Conservation (phyloP, 2,888 invertebrate species). For the Pristionchus arcanus region DNA sequence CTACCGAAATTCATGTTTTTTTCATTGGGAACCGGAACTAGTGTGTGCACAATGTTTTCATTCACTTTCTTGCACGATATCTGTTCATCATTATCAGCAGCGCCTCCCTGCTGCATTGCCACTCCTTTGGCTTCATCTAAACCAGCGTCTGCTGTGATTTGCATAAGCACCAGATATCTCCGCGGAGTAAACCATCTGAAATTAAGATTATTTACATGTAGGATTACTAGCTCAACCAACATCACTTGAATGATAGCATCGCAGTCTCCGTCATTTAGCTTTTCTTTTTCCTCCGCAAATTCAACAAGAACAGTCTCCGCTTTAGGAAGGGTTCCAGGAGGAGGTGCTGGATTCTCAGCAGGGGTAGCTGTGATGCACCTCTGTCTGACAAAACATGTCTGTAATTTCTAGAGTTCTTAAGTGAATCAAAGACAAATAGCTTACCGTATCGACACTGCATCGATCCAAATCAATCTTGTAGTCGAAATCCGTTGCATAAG, state of each 20-base stretch:
- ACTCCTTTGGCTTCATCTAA: neutral
- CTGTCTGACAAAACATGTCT: neutral
- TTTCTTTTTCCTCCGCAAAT: neutral
- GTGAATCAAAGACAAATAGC: no score
- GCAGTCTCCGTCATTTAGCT: neutral
- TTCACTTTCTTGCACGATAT: no score
- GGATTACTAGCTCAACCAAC: neutral
- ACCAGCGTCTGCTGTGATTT: neutral
- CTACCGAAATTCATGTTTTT: no score
- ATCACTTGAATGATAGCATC: neutral
- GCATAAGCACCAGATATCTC: neutral
- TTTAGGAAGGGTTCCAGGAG: no score
- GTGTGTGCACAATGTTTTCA: no score
- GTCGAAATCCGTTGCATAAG: neutral
- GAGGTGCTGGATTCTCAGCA: no score
- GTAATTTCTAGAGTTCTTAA: no score
- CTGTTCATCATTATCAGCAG: no score
- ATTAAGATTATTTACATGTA: neutral
- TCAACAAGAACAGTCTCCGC: neutral
- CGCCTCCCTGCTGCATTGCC: neutral
- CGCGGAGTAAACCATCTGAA: neutral
- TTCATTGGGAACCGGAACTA: no score
- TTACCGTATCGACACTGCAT: neutral
- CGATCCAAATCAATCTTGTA: neutral
- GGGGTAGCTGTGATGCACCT: no score